phyloP scores from a whole-genome alignment of 2,797 vertebrate genomes.

The Rhadinocentrus ornatus region DNA sequence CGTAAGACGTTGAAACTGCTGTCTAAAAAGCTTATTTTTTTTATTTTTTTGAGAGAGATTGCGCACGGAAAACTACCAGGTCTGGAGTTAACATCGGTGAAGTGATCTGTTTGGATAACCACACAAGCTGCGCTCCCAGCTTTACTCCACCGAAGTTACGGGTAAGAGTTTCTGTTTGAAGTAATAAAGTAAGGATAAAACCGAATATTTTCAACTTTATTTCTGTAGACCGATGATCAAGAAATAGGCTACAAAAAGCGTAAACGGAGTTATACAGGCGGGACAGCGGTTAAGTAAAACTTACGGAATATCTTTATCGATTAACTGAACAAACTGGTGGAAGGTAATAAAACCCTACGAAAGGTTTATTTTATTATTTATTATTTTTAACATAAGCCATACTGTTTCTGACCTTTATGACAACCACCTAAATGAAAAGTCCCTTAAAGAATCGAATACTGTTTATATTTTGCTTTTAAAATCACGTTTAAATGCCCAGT shows the following conservation, averaged over 20 bases:
- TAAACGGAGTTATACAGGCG: not conserved
- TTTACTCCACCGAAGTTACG: constrained; percentile 40
- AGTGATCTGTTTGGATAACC: constrained; percentile 58
- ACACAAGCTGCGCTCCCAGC: constrained; percentile 41
- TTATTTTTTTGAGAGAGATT: constrained; percentile 5
- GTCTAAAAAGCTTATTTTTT: constrained; percentile 14
- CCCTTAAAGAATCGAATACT: constrained; percentile 4
- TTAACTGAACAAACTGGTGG: not conserved
- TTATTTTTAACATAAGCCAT: not conserved
- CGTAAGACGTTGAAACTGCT: constrained; percentile 15
- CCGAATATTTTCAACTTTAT: not conserved
- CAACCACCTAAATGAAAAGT: constrained; percentile 10
- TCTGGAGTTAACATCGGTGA: constrained; percentile 57
- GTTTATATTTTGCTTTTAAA: not conserved
- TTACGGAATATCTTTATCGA: not conserved
- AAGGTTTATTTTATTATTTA: not conserved
- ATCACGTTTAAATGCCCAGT: not conserved
- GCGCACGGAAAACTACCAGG: constrained; percentile 27
- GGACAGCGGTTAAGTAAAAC: not conserved
- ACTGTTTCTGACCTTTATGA: not conserved
- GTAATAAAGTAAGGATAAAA: not conserved
- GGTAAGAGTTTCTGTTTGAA: constrained; percentile 62
- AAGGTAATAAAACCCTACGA: not conserved
- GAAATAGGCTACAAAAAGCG: constrained; percentile 31
- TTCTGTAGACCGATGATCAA: not conserved